These are phyloP conservation scores for Fragum sueziense DNA, from an alignment of 2,888 invertebrate species.

Conservation along the genomic window DNA sequence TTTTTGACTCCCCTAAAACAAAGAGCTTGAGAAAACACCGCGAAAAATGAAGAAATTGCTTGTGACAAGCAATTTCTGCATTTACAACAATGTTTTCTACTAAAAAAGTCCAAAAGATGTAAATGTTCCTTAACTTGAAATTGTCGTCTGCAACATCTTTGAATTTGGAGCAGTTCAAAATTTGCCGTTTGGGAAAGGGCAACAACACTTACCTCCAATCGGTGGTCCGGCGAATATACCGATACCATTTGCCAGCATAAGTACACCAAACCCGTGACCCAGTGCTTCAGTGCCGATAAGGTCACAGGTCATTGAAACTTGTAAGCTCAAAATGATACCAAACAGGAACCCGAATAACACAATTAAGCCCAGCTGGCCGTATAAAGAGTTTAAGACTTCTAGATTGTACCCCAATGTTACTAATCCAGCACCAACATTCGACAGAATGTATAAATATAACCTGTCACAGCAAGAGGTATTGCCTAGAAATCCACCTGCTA, in stretches of 20 bases:
- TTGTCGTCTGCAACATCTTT: too few relatives aligned
- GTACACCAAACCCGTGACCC: slow-evolving; percentile 72
- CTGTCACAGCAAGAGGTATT: slow-evolving; percentile 65
- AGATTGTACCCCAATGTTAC: background rate
- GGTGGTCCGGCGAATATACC: slow-evolving; percentile 72
- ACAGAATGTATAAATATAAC: slow-evolving; percentile 61
- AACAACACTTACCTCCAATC: slow-evolving; percentile 70
- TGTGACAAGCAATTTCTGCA: background rate
- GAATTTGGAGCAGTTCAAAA: too few relatives aligned
- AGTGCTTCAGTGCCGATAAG: slow-evolving; percentile 68
- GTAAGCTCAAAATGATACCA: slow-evolving; percentile 72
- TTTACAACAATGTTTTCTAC: too few relatives aligned
- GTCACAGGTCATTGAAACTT: slow-evolving; percentile 72
- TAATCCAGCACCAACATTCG: slow-evolving; percentile 65
- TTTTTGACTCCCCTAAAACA: too few relatives aligned
- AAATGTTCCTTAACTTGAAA: too few relatives aligned
- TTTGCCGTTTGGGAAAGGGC: too few relatives aligned
- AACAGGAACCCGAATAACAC: slow-evolving; percentile 66
- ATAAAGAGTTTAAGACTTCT: slow-evolving; percentile 48
- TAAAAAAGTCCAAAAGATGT: too few relatives aligned
- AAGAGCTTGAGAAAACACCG: too few relatives aligned
- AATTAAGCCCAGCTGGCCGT: slow-evolving; percentile 33
- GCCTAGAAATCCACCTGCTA: slow-evolving; percentile 71
- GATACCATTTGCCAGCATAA: slow-evolving; percentile 75
- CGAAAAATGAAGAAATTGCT: background rate